These are phyloP conservation scores for Enteromius afrohamiltoni DNA, from an alignment of 2,797 vertebrate genomes.

Conservation along the genomic window DNA sequence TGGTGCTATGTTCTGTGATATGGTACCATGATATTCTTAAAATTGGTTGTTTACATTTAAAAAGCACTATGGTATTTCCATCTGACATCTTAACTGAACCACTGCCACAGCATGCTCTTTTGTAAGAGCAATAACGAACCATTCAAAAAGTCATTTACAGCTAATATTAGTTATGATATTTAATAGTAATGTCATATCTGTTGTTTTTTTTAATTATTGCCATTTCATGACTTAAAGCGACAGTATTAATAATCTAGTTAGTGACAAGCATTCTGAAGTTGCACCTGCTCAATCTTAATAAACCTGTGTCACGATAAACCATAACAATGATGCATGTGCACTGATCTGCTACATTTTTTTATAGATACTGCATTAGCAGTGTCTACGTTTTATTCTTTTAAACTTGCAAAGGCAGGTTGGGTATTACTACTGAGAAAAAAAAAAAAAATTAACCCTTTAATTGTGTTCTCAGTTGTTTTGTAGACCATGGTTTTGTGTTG, in stretches of 20 bases:
- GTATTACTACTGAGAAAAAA: not conserved
- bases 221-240: constrained; percentile 13
- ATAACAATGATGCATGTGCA: constrained; percentile 46
- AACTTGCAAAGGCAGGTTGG: not conserved
- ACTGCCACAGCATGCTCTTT: not conserved
- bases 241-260: not conserved
- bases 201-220: not conserved
- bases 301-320: constrained; percentile 22
- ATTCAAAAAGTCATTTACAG: not conserved
- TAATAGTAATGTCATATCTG: constrained; percentile 8
- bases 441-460: not conserved
- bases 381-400: not conserved
- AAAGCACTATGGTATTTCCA: not conserved
- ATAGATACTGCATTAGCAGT: constrained; percentile 6
- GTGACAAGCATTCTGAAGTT: not conserved
- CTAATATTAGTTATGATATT: constrained; percentile 16
- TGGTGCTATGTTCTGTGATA: not conserved
- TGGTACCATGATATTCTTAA: not conserved
- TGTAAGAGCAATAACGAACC: not conserved
- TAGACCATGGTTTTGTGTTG: not conserved
- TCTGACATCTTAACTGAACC: constrained; percentile 4
- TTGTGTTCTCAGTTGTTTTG: not conserved
- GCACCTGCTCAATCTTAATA: not conserved
- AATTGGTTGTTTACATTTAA: not conserved
- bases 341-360: not conserved